Evolutionary conservation across 2,888 invertebrate species (phyloP).

Genomic region (Diabrotica balteata): DNA sequence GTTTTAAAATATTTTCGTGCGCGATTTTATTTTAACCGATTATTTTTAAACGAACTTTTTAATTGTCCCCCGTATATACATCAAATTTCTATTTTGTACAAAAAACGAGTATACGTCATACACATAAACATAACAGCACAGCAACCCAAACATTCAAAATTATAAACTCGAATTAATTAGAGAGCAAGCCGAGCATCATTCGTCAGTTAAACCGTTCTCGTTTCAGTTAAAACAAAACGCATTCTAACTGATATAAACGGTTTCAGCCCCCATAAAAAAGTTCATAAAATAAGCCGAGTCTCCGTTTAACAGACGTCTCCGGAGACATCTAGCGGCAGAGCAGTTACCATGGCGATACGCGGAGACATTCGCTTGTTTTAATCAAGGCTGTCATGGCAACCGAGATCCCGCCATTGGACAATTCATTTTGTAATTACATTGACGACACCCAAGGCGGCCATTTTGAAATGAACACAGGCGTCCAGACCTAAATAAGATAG

Average conservation of each 20-base stretch:
- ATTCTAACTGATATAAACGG: constrained; percentile 55
- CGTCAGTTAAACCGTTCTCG: constrained; percentile 47
- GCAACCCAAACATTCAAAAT: constrained; percentile 6
- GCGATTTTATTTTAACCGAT: too few relatives aligned
- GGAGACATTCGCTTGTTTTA: constrained; percentile 63
- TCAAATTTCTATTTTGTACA: too few relatives aligned
- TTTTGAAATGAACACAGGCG: constrained; percentile 60
- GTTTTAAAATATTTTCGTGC: too few relatives aligned
- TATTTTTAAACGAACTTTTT: too few relatives aligned
- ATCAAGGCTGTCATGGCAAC: constrained; percentile 63
- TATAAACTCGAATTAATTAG: constrained; percentile 24
- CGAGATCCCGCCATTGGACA: constrained; percentile 64
- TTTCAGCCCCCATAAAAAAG: constrained; percentile 51
- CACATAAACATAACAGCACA: not conserved
- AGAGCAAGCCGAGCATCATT: constrained; percentile 43
- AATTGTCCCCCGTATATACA: too few relatives aligned
- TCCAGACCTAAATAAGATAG: constrained; percentile 49
- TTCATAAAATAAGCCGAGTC: constrained; percentile 46
- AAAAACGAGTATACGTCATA: too few relatives aligned
- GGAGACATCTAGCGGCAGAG: constrained; percentile 57
- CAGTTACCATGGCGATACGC: constrained; percentile 59
- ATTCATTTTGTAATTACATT: constrained; percentile 63
- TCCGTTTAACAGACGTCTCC: constrained; percentile 45
- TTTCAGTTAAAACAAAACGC: constrained; percentile 50
- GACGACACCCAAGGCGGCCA: constrained; percentile 64